Base-by-base conservation (phyloP, 1,140 invertebrate genomes). In the Chlorops oryzae region DNA sequence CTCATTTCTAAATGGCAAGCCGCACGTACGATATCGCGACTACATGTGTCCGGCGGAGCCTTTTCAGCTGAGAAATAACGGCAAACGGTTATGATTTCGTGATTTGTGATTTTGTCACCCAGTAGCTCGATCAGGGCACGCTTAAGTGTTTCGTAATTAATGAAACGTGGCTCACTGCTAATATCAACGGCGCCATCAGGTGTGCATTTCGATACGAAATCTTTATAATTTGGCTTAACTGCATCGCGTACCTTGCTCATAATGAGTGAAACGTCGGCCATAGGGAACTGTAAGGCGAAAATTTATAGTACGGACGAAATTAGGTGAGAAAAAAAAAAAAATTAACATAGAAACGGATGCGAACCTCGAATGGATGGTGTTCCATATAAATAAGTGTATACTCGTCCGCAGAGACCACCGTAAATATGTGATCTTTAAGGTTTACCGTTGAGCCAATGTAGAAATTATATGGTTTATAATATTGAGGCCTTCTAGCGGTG, bases 341-440 rank as follows among this genome's bases (percentile, higher is more conserved):
- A 9, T 22, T 22, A 43, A 43, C 6, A 9, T 40, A 9, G 25
- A 21, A 17, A n/a, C n/a, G n/a, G n/a, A n/a, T n/a, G 25, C 44
- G 44, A 61, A 90, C 88, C 79, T 88, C 79, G 53, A 80, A 62
- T 48, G 78, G 68, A 73, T 90, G 75, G n/a, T 82, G 62, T 72
- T 96, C 92, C 90, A 95, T 89, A 67, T 90, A 93, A 38, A 82
- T 77, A 46, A 92, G 74, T 3, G 87, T 84, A 70, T 92, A 94
- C 64, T 92, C 85, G 69, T 96, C 92, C 7, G 89, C 88, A 23
- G 83, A 82, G 17, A 82, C 76, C 5, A 95, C 72, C 48, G 84
- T 62, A 66, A 95, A 95, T 13, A 81, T 74, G 66, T 88, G 88
- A 58, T 81, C 80, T 68, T 87, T 85, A 18, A 95, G 78, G 25